Evolutionary conservation across 2,888 invertebrate genomes (phyloP).

Genomic region (Mayetiola destructor): DNA sequence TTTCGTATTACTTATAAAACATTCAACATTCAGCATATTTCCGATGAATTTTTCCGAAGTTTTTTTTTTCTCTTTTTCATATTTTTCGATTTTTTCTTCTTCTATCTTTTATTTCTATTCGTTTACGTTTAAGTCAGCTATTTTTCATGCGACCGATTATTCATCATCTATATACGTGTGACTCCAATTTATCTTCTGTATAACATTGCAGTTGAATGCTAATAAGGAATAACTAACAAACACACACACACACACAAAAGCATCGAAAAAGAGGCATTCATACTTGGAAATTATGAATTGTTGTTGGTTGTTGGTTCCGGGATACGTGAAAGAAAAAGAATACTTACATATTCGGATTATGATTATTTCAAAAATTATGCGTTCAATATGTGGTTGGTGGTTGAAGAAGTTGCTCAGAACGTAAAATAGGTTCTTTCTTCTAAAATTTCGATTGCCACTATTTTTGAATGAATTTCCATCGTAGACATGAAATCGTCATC

Average conservation of each 20-base stretch:
- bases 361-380: conserved; percentile 10
- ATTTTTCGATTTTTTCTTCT: not conserved
- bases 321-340: not conserved
- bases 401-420: no score
- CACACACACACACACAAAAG: not conserved
- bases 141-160: not conserved
- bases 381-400: conserved; percentile 1
- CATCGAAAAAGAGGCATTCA: not conserved
- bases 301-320: no score
- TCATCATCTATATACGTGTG: not conserved
- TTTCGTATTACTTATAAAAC: no score
- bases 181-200: conserved; percentile 11
- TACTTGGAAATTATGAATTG: no score
- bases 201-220: conserved; percentile 5
- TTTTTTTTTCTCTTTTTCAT: not conserved
- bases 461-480: no score
- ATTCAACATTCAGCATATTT: no score
- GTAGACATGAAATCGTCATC: no score
- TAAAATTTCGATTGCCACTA: no score
- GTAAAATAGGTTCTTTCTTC: no score
- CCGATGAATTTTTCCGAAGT: no score
- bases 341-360: not conserved
- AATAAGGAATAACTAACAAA: conserved; percentile 1
- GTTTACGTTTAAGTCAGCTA: not conserved
- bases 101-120: not conserved